Evolutionary conservation across 2,113 vertebrate genomes (phyloP).

Genomic region (Pyrgilauda ruficollis): DNA sequence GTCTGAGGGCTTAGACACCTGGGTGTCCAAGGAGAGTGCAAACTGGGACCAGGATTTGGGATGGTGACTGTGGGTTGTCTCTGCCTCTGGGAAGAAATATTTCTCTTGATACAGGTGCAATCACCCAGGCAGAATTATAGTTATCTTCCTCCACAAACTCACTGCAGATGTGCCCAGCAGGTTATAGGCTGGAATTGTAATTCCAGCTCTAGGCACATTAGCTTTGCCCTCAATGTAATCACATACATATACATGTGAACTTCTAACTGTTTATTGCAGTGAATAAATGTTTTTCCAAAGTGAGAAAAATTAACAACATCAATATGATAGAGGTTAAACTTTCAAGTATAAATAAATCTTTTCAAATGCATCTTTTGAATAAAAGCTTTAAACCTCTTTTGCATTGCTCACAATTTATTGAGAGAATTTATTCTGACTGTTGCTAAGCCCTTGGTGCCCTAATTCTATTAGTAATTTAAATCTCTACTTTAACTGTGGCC

Average conservation of each 20-base stretch:
- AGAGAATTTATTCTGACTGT: neutral
- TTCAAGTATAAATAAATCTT: neutral
- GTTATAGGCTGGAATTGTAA: neutral
- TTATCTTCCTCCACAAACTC: neutral
- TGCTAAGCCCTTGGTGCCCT: neutral
- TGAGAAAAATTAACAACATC: neutral
- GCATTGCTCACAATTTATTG: neutral
- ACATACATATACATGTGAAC: too few species aligned
- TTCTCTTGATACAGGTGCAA: neutral
- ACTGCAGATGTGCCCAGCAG: neutral
- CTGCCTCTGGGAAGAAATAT: neutral
- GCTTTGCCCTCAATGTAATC: neutral
- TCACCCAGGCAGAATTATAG: accelerated
- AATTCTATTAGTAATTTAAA: neutral
- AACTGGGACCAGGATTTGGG: neutral
- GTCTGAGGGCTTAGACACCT: neutral
- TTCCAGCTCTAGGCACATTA: neutral
- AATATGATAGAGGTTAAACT: neutral
- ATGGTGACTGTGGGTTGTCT: neutral
- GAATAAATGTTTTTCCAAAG: neutral
- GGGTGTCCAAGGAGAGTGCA: neutral
- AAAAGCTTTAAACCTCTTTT: neutral
- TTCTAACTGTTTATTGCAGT: neutral
- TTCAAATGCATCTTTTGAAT: neutral
- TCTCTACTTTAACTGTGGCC: neutral